phyloP scores from a whole-genome alignment of 2,113 vertebrate genomes.

The Manacus vitellinus region DNA sequence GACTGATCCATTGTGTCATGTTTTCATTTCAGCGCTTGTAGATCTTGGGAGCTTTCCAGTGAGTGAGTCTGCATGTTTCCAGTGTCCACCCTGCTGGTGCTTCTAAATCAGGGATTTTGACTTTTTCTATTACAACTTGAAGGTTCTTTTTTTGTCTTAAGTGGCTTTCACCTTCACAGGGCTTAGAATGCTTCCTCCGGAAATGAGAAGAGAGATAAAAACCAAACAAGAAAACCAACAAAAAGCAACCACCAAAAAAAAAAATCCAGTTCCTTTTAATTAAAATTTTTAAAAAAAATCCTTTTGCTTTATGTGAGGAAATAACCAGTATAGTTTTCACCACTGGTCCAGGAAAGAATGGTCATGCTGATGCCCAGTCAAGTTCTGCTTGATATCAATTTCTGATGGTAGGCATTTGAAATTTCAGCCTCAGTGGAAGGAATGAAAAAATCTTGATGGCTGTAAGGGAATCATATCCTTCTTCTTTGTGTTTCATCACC shows the following conservation, averaged over 20 bases:
- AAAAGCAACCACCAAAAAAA: not conserved
- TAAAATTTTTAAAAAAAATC: not conserved
- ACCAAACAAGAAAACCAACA: not conserved
- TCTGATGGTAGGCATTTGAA: not conserved
- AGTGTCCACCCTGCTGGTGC: not conserved
- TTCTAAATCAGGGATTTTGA: not conserved
- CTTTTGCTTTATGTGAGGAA: not conserved
- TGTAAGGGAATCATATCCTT: not conserved
- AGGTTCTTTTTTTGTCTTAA: not conserved
- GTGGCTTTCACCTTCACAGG: not conserved
- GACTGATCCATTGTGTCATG: slow-evolving; percentile 50
- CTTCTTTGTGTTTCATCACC: not conserved
- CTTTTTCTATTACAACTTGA: not conserved
- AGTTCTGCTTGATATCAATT: not conserved
- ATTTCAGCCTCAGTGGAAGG: not conserved
- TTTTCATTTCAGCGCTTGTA: slow-evolving; percentile 34
- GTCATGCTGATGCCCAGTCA: not conserved
- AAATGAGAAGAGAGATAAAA: not conserved
- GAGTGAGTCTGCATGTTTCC: not conserved
- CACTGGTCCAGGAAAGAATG: not conserved
- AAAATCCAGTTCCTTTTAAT: not conserved
- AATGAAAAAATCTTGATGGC: not conserved
- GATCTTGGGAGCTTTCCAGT: slow-evolving; percentile 40
- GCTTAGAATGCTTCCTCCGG: not conserved
- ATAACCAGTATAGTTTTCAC: not conserved